Evolutionary conservation across 2,113 vertebrate genomes (phyloP), one percentile per base, ranked within the genome.

Genomic region (Plestiodon gilberti): DNA sequence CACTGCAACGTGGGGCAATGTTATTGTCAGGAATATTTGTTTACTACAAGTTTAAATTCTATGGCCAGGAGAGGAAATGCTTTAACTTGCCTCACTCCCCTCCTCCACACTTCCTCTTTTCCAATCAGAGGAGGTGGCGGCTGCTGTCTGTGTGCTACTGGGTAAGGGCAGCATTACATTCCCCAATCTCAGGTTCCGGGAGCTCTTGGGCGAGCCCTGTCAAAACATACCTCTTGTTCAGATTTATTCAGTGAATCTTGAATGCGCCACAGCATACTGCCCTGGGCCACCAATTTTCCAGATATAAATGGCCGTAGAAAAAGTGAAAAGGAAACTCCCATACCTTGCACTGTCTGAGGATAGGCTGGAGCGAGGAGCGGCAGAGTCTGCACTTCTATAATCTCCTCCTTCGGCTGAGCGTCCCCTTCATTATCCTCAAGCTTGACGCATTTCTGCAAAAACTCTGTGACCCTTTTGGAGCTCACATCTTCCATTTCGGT

Each of bases 401-500:
- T 55, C 69, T 85, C 88, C 69, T 83, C 89, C 23, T 89, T 89
- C 0, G 69, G 78, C 30, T 15, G 79, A 2, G 33, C 3, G 0
- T 87, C 78, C 1, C 55, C 62, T 2, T 76, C 84, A 1, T 2
- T n/a, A 6, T 81, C 90, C 67, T 91, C 88, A 2, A 40, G 52
- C 52, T 91, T 89, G 14, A 79, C 30, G 1, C 79, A 18, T 59
- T 79, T 89, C 28, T 57, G 82, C 30, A 85, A 25, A 61, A 85
- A 57, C 22, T 79, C 83, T 1, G 81, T 10, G 1, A 8, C 30
- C 35, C 76, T 57, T 69, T 23, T 82, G 67, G 85, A 9, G 38
- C 57, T 81, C 9, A 52, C 84, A 8, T 87, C 87, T 10, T 86
- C 87, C 90, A 91, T 91, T 6, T 70, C 35, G 3, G 0, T 33